Conservation (phyloP, 2,888 invertebrate genomes). For the Agonopterix arenella region DNA sequence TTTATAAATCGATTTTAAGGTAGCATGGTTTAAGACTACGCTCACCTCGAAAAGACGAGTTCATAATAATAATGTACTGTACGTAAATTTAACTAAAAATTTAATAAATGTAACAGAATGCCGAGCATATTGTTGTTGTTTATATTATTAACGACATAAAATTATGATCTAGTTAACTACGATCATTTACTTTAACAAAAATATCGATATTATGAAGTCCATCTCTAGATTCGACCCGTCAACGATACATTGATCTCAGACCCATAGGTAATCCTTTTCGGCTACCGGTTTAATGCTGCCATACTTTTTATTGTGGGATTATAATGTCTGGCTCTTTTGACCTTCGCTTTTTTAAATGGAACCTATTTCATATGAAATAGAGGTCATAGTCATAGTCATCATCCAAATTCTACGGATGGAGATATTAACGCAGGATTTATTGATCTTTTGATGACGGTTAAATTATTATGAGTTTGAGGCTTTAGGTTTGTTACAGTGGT, state of each 20-base stretch:
- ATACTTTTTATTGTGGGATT: slow-evolving; percentile 50
- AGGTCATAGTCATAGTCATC: background rate
- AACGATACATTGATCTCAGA: slow-evolving; percentile 38
- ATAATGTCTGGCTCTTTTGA: slow-evolving; percentile 18
- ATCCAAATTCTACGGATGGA: slow-evolving; percentile 34
- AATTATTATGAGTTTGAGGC: slow-evolving; percentile 32
- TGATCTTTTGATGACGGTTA: slow-evolving; percentile 39
- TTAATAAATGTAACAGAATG: no score
- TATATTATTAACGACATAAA: no score
- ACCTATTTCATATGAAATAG: background rate
- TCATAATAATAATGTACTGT: no score
- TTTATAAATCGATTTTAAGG: no score
- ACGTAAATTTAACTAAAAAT: no score
- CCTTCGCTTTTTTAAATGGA: background rate
- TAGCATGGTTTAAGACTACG: no score
- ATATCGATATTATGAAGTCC: no score
- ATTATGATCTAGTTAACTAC: no score
- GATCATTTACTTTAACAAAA: no score
- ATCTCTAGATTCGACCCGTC: no score
- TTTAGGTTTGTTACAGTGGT: slow-evolving; percentile 16
- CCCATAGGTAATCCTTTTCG: slow-evolving; percentile 57
- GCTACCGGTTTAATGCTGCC: slow-evolving; percentile 60
- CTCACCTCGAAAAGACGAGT: no score
- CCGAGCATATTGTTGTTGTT: no score
- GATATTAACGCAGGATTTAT: slow-evolving; percentile 64